Percentiles rank a stretch among this genome's conserved stretches.
phyloP scores from a whole-genome alignment of 2,888 invertebrate genomes.

The Epirrhoe alternata region DNA sequence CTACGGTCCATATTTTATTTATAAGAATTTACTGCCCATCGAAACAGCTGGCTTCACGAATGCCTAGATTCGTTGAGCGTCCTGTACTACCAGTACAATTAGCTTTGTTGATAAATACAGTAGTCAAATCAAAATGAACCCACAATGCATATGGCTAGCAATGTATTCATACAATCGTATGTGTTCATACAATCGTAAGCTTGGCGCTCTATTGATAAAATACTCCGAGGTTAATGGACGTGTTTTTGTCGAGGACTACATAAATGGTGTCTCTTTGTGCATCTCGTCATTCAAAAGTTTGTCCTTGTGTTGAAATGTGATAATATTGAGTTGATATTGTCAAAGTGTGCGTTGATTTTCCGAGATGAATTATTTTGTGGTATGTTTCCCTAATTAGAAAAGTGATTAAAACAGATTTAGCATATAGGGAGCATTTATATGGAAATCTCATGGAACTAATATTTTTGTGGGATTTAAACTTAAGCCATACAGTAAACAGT shows the following conservation, averaged over 20 bases:
- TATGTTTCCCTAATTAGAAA: no score
- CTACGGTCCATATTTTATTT: no score
- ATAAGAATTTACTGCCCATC: no score
- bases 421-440: no score
- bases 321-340: not conserved
- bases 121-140: not conserved
- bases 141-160: not conserved
- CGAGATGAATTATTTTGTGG: conserved; percentile 31
- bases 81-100: not conserved
- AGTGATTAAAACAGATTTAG: no score
- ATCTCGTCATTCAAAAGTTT: conserved; percentile 23
- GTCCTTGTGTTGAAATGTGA: conserved; percentile 27
- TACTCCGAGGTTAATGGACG: conserved; percentile 24
- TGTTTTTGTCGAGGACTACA: conserved; percentile 21
- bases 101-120: not conserved
- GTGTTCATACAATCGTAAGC: conserved; percentile 8
- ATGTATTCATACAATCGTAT: conserved; percentile 1
- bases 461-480: no score
- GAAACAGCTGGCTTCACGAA: no score
- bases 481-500: no score
- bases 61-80: no score
- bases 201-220: not conserved
- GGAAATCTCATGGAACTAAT: no score
- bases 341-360: conserved; percentile 4
- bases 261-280: conserved; percentile 23